phyloP scores from a whole-genome alignment of 2,113 vertebrate species.

The Melanerpes aurifrons region DNA sequence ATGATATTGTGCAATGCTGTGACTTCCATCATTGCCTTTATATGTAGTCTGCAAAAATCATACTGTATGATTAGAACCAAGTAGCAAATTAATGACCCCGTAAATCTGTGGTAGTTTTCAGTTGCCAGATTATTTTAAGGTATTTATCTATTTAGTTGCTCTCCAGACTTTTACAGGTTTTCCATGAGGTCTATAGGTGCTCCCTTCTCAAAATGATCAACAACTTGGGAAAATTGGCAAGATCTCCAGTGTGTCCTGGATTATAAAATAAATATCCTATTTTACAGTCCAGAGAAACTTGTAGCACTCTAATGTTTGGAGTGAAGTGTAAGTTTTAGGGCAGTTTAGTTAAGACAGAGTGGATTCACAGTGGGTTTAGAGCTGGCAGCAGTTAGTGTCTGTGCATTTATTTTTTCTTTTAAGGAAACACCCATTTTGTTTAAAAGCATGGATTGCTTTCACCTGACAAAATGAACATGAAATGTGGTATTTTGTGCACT shows the following conservation, averaged over 20 bases:
- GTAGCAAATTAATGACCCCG: neutral
- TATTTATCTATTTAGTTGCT: too few species aligned
- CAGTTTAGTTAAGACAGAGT: neutral
- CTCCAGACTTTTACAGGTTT: neutral
- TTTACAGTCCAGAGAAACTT: neutral
- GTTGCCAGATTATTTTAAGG: fast-evolving
- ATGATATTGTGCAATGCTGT: neutral
- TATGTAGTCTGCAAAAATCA: neutral
- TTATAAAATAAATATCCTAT: neutral
- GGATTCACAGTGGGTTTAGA: fast-evolving
- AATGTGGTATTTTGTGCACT: fast-evolving
- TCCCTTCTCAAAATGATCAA: neutral
- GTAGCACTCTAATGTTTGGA: neutral
- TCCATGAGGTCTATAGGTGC: neutral
- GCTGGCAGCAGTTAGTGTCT: neutral
- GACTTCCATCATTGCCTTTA: neutral
- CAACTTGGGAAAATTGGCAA: neutral
- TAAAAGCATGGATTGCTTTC: neutral
- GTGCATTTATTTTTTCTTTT: neutral
- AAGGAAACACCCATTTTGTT: neutral
- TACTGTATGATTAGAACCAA: neutral
- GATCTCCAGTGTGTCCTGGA: neutral
- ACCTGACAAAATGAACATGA: neutral
- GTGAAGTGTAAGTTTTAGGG: neutral
- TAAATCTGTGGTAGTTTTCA: neutral